Base-by-base conservation (phyloP, 2,113 vertebrate species). In the Cyanoliseus patagonus region DNA sequence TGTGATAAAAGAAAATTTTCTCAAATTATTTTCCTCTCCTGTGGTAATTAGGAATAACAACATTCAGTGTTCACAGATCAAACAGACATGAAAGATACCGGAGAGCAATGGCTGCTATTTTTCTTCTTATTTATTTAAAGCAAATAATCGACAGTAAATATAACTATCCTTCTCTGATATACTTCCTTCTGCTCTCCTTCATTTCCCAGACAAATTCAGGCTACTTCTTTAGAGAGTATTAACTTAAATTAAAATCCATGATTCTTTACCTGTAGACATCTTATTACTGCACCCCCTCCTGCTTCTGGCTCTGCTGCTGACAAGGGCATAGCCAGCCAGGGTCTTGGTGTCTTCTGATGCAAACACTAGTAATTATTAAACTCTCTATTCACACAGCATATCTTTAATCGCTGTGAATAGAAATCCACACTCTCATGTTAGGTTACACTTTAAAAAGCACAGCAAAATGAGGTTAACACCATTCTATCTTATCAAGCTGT, bases 1-100 rank as follows among this genome's bases (percentile, higher is more conserved):
- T 90, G 69, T 86, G 73, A 88, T 52, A 83, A 78, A 94, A 94
- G 55, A 37, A 24, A 80, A 51, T 8, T 77, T 96, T 76, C 63
- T 33, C 46, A 46, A 53, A 33, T 91, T 96, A 25, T 87, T 83
- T 69, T 73, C 61, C 11, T 88, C 42, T 62, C 28, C 28, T 74
- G 3, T 70, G 27, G 10, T 77, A 91, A 80, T 95, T 87, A 90
- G 25, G n/a, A 93, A 80, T 55, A 85, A 73, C 5, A 3, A 2
- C 11, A 19, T 66, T 94, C 78, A 52, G 12, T 17, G 10, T 87
- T 91, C 67, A 55, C 1, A 1, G 67, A 74, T 64, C 66, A 92
- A 22, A 80, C 22, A 81, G 64, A 51, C 0, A 0, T 49, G 84
- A 85, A 91, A 91, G 53, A 41, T 37, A n/a, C 19, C n/a, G 33